Percentiles rank a stretch among this genome's conserved stretches.
Conservation (phyloP, 1,140 invertebrate genomes). For the Stegodyphus mimosarum region DNA sequence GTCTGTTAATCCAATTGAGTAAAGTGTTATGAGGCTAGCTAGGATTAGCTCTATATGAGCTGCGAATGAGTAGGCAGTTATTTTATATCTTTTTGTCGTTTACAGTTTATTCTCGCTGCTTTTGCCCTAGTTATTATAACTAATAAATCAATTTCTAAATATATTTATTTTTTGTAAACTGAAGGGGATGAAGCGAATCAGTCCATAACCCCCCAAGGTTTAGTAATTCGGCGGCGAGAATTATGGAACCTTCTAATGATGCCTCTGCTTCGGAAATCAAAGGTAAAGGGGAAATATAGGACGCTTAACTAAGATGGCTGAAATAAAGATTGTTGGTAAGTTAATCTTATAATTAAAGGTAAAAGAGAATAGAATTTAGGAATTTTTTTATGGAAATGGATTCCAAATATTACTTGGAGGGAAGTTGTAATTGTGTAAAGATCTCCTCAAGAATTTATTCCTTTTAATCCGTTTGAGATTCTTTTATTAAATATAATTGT, state of each 20-base stretch:
- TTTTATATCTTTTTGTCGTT: constrained; percentile 74
- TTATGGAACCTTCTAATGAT: constrained; percentile 77
- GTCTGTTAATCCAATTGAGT: constrained; percentile 27
- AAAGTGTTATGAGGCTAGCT: constrained; percentile 74
- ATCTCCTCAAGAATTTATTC: too few relatives aligned
- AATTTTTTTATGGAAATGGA: neutral
- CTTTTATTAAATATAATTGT: constrained; percentile 75
- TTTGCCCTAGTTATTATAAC: constrained; percentile 72
- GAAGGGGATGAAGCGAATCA: constrained; percentile 74
- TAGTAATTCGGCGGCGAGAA: constrained; percentile 78
- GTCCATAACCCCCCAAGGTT: constrained; percentile 77
- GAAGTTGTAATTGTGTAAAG: constrained; percentile 75
- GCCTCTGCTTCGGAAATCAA: constrained; percentile 79
- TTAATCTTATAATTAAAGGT: neutral
- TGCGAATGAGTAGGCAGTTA: constrained; percentile 76
- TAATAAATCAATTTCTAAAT: constrained; percentile 70
- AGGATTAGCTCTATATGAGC: constrained; percentile 73
- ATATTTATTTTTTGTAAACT: constrained; percentile 68
- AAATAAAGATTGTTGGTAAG: constrained; percentile 68
- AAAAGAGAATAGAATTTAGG: neutral
- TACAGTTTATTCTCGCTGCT: constrained; percentile 73
- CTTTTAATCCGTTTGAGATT: constrained; percentile 73
- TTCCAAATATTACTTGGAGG: constrained; percentile 72
- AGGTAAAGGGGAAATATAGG: constrained; percentile 78
- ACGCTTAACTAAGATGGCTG: constrained; percentile 77